Base-by-base conservation (phyloP, 2,113 vertebrate genomes). In the Thalassoma bifasciatum region DNA sequence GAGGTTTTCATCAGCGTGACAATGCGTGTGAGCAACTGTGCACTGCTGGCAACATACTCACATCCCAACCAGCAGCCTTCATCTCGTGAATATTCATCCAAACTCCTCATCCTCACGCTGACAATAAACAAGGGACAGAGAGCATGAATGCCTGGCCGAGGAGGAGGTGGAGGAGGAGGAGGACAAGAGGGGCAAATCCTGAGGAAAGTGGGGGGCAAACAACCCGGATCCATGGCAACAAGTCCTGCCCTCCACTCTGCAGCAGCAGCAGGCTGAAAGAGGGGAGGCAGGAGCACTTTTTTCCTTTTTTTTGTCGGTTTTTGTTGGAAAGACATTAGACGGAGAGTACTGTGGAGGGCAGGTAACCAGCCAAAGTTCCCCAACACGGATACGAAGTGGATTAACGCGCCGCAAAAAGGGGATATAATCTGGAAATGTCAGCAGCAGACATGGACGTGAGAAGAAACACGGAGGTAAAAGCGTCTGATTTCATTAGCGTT, bases 181-280 rank as follows among this genome's bases (percentile, higher is more conserved):
- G 65, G 22, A n/a, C 40, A 21, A 4, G 26, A 72, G 62, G 77
- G 75, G 71, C 73, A 85, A 87, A 74, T 78, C 84, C 51, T 11
- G 17, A 71, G 72, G 66, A 86, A 80, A 78, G 86, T 52, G 87
- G 88, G 88, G 92, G 91, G 86, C 89, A 94, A 93, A 91, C 89
- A 92, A 87, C 75, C 72, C 78, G 88, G 93, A 60, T 69, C 93
- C 86, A 89, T 86, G 87, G 91, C 38, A 84, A 94, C 91, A 91
- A 88, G 92, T 89, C 88, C 94, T 86, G 92, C 93, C 93, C 91
- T 76, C 89, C 68, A 57, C 65, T 77, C 80, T 78, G 72, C 30
- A 30, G n/a, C n/a, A n/a, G n/a, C 79, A 86, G 81, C 75, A 42
- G 81, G 77, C 88, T 82, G 79, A 54, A 66, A 84, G 86, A 77